Evolutionary conservation across 2,113 vertebrate species (phyloP), one percentile per base, ranked within the genome.

Genomic region (Oryzias woworae): DNA sequence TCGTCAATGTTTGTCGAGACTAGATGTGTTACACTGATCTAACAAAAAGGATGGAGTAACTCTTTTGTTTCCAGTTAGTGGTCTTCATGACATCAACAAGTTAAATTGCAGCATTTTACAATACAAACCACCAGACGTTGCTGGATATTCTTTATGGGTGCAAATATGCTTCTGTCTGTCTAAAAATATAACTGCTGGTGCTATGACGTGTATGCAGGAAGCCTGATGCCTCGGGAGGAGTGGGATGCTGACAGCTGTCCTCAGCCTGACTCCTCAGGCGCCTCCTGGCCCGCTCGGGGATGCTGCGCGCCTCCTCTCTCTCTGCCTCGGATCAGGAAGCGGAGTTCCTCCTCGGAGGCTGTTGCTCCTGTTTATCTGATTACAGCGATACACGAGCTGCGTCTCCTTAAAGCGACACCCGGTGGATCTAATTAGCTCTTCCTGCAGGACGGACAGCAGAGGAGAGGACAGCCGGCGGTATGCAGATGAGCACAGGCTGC

Each of bases 401-500:
- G 58, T 72, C 67, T 66, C 60, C 66, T 70, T 73, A 66, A 73
- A 75, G 77, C 66, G 53, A 80, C 75, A 69, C 57, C 49, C 42
- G 36, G 5, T 36, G 59, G 66, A 55, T 58, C 69, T 63, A 68
- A 62, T 66, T 7, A 66, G 49, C 54, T 47, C 14, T 10, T 5
- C 7, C 48, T 16, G n/a, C 22, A 5, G 50, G 18, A n/a, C 23
- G 31, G n/a, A 7, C 7, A 42, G 42, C 51, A 43, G 36, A 49
- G 41, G 86, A 90, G 82, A 89, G 90, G 81, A 60, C 58, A 75
- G 77, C 68, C 77, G 75, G 83, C 10, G 26, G 69, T 78, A 78
- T 60, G 77, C 53, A 60, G 69, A 71, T 44, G 58, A 74, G 52
- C 73, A 60, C 16, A 22, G 44, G 64, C 5, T n/a, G 41, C 65